Conservation (phyloP, 2,888 invertebrate species). For the Clistopyga incitator region DNA sequence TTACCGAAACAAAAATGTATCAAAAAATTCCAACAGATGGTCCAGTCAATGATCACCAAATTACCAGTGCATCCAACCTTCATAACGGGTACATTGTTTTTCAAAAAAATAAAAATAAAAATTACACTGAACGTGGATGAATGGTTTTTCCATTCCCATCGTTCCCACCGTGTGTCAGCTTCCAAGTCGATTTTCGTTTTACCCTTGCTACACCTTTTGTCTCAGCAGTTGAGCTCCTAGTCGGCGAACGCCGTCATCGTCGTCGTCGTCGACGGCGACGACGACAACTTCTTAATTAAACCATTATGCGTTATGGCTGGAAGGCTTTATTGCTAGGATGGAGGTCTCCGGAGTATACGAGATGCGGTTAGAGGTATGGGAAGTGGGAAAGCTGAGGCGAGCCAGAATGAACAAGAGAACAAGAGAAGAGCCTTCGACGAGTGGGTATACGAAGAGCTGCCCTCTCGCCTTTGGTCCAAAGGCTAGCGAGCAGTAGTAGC, state of each 20-base stretch:
- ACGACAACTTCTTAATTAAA: constrained; percentile 82
- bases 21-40: too few species aligned
- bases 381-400: constrained; percentile 62
- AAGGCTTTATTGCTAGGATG: constrained; percentile 78
- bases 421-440: constrained; percentile 58
- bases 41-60: too few species aligned
- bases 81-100: too few species aligned
- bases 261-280: constrained; percentile 26
- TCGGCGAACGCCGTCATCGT: neutral
- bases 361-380: constrained; percentile 59
- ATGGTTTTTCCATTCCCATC: neutral
- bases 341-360: constrained; percentile 65
- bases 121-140: too few species aligned
- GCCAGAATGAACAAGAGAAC: constrained; percentile 59
- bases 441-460: constrained; percentile 43
- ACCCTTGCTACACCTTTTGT: neutral
- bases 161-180: constrained; percentile 29
- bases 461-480: constrained; percentile 23
- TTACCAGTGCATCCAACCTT: too few species aligned
- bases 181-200: constrained; percentile 13
- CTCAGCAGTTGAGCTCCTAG: constrained; percentile 12
- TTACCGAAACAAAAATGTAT: too few species aligned
- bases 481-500: constrained; percentile 19
- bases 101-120: too few species aligned
- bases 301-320: constrained; percentile 80